Conservation (phyloP, 2,797 vertebrate species). For the Acrossocheilus fasciatus region DNA sequence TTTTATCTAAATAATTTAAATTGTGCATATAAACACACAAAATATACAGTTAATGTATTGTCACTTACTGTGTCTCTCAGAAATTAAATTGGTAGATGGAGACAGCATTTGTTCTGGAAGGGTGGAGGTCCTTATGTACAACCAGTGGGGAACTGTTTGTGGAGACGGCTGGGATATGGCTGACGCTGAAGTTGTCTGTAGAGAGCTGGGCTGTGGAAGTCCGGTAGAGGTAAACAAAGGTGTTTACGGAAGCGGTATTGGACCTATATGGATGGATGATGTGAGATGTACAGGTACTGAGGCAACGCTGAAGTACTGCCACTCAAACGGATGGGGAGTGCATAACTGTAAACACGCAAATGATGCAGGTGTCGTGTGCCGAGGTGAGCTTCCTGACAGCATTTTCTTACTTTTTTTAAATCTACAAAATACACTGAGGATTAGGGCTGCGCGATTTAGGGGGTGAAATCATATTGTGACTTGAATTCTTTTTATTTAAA, state of each 20-base stretch:
- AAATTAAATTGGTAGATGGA: slow-evolving; percentile 63
- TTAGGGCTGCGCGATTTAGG: too few species aligned
- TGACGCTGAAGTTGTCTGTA: slow-evolving; percentile 69
- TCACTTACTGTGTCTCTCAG: slow-evolving; percentile 27
- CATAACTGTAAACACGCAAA: slow-evolving; percentile 72
- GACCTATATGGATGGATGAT: slow-evolving; percentile 76
- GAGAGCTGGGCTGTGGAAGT: slow-evolving; percentile 72
- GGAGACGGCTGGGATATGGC: slow-evolving; percentile 72
- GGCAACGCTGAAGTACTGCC: slow-evolving; percentile 63
- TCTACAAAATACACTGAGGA: not conserved
- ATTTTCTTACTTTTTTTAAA: not conserved
- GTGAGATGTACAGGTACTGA: slow-evolving; percentile 70
- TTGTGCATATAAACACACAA: not conserved
- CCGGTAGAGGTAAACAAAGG: slow-evolving; percentile 62
- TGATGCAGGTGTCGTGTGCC: slow-evolving; percentile 73
- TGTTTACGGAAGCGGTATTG: slow-evolving; percentile 70
- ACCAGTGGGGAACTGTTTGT: slow-evolving; percentile 74
- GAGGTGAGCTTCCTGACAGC: slow-evolving; percentile 59
- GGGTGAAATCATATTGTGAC: too few species aligned
- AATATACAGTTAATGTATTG: too few species aligned
- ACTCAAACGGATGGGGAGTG: slow-evolving; percentile 60
- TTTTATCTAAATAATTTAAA: not conserved
- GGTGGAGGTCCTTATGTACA: slow-evolving; percentile 69
- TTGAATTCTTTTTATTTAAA: too few species aligned
- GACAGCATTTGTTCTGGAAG: slow-evolving; percentile 70